Percentiles rank a stretch among this genome's conserved stretches.
These are phyloP conservation scores for Triplophysa yarkandensis DNA, from an alignment of 2,797 vertebrate species.

Conservation along the genomic window DNA sequence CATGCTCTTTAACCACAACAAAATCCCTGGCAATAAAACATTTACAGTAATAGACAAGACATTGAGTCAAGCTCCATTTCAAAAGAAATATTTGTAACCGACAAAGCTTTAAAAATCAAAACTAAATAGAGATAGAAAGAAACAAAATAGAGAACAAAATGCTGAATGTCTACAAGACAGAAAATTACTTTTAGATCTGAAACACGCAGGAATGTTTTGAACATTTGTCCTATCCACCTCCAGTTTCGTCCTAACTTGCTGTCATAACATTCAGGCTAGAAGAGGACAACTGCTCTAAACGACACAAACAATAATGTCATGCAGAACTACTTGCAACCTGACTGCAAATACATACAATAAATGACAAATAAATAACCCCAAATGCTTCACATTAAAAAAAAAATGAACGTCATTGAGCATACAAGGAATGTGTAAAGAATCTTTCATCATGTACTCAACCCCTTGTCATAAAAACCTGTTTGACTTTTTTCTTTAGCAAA, in stretches of 20 bases:
- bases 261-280: slow-evolving; percentile 24
- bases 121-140: too few relatives aligned
- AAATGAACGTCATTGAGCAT: too few relatives aligned
- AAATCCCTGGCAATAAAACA: slow-evolving; percentile 30
- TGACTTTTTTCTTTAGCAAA: too few relatives aligned
- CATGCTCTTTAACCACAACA: slow-evolving; percentile 34
- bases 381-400: neutral
- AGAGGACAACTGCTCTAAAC: slow-evolving; percentile 28
- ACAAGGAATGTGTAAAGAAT: neutral
- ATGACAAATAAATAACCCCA: neutral
- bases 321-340: neutral
- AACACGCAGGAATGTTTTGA: neutral
- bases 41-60: slow-evolving; percentile 18
- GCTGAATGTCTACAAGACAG: neutral
- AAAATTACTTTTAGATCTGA: neutral
- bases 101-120: neutral
- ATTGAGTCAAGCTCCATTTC: slow-evolving; percentile 15
- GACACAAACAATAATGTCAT: slow-evolving; percentile 2
- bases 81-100: slow-evolving; percentile 19
- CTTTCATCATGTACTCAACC: too few relatives aligned
- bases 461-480: too few relatives aligned
- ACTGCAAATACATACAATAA: slow-evolving; percentile 18
- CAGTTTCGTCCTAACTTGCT: neutral
- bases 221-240: slow-evolving; percentile 20
- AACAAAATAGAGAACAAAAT: neutral